A percentile compares a stretch with the other conserved stretches of the same genome.
Evolutionary conservation across 2,888 invertebrate species (phyloP).

Genomic region (Orchesellides sinensis): DNA sequence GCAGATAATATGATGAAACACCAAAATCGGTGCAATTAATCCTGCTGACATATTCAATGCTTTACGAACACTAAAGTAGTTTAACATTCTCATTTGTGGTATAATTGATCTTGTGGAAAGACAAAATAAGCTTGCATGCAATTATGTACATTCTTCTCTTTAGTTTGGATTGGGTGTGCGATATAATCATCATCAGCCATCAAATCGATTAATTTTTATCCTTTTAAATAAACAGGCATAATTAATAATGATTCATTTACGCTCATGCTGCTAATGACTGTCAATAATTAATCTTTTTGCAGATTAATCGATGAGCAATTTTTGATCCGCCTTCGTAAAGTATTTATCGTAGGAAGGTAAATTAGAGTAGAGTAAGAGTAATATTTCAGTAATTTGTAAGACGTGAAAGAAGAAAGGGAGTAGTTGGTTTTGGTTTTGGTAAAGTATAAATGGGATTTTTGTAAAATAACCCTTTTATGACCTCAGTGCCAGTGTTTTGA

Average conservation of each 20-base stretch:
- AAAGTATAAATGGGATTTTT: no score
- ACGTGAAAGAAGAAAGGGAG: no score
- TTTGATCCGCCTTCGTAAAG: constrained; percentile 21
- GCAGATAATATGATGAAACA: constrained; percentile 8
- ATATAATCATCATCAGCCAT: constrained; percentile 8
- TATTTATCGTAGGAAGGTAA: neutral
- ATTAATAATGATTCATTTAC: neutral
- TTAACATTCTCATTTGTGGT: no score
- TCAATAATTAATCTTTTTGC: constrained; percentile 20
- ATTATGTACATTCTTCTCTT: constrained; percentile 3
- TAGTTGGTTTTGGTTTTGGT: no score
- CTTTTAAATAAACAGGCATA: constrained; percentile 27
- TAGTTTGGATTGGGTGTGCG: constrained; percentile 36
- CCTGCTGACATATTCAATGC: constrained; percentile 49
- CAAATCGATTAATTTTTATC: constrained; percentile 39
- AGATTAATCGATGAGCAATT: constrained; percentile 43
- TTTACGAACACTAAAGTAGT: neutral
- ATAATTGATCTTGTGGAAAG: constrained; percentile 12
- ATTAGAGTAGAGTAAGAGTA: no score
- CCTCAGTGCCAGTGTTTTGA: no score
- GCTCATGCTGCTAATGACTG: constrained; percentile 2
- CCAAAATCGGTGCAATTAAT: constrained; percentile 63
- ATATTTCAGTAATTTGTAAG: no score
- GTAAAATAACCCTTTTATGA: no score
- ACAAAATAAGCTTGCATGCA: neutral